phyloP scores from a whole-genome alignment of 2,113 vertebrate species.

The Leptocoma aspasia region DNA sequence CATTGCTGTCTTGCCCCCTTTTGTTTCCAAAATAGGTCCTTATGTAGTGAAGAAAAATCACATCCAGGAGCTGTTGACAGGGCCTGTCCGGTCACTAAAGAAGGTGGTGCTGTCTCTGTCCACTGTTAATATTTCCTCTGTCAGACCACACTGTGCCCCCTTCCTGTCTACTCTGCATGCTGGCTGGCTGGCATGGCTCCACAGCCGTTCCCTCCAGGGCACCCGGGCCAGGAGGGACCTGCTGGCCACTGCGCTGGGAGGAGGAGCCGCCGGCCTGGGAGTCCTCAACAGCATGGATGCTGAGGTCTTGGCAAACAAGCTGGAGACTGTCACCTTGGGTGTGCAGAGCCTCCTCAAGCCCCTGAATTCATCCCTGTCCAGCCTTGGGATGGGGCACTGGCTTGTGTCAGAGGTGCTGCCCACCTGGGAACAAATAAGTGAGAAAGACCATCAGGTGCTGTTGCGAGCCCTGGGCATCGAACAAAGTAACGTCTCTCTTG shows the following conservation, averaged over 20 bases:
- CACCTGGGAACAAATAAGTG: slow-evolving; percentile 37
- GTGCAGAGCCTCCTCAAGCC: slow-evolving; percentile 30
- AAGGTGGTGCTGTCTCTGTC: slow-evolving; percentile 59
- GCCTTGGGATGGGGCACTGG: slow-evolving; percentile 60
- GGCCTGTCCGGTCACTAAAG: slow-evolving; percentile 50
- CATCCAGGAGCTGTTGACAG: slow-evolving; percentile 48
- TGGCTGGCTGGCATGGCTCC: slow-evolving; percentile 38
- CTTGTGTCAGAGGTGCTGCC: slow-evolving; percentile 50
- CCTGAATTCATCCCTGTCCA: slow-evolving; percentile 49
- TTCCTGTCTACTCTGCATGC: slow-evolving; percentile 42
- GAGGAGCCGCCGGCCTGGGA: slow-evolving; percentile 10
- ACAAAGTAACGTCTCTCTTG: slow-evolving; percentile 49
- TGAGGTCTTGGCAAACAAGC: slow-evolving; percentile 54
- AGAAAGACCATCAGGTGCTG: slow-evolving; percentile 50
- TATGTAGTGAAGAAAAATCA: slow-evolving; percentile 53
- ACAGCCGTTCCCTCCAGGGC: slow-evolving; percentile 45
- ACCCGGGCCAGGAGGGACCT: slow-evolving; percentile 40
- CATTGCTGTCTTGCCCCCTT: slow-evolving; percentile 7
- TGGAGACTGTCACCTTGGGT: not conserved
- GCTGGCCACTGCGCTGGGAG: slow-evolving; percentile 16
- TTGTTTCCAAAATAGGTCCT: slow-evolving; percentile 56
- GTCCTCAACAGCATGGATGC: slow-evolving; percentile 45
- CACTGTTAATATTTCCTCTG: slow-evolving; percentile 42
- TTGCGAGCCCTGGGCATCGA: not conserved
- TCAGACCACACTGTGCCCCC: slow-evolving; percentile 38